Evolutionary conservation across 2,797 vertebrate species (phyloP).

Genomic region (Moxostoma hubbsi): DNA sequence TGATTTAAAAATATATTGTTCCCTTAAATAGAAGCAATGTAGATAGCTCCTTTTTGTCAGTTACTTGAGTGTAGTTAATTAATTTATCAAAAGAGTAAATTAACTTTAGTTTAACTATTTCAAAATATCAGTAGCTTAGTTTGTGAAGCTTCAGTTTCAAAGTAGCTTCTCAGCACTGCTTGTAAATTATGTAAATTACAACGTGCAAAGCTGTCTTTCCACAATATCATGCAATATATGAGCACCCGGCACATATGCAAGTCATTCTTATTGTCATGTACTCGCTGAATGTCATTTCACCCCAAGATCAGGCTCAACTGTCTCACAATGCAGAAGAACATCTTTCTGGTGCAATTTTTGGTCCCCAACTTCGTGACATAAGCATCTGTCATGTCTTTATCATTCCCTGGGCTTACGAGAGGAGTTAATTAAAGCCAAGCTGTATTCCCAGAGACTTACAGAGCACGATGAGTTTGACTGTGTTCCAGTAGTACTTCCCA

Average conservation of each 20-base stretch:
- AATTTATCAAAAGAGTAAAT: background rate
- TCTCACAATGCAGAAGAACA: constrained; percentile 10
- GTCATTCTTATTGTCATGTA: constrained; percentile 15
- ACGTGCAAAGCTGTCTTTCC: background rate
- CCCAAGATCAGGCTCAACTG: constrained; percentile 4
- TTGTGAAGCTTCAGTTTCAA: background rate
- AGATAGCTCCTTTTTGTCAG: no score
- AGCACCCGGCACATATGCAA: no score
- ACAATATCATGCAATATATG: background rate
- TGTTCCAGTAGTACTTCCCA: constrained; percentile 87
- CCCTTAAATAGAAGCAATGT: no score
- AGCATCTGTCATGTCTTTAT: constrained; percentile 47
- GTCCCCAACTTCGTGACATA: constrained; percentile 25
- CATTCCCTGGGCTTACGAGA: constrained; percentile 14
- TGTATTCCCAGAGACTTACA: constrained; percentile 72
- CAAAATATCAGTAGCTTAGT: background rate
- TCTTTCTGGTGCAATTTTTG: constrained; percentile 44
- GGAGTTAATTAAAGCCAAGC: constrained; percentile 38
- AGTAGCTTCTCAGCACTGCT: background rate
- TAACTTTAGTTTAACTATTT: background rate
- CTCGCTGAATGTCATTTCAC: constrained; percentile 39
- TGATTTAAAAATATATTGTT: no score
- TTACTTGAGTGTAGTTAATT: background rate
- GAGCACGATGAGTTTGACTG: constrained; percentile 86
- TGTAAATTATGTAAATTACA: no score